Evolutionary conservation across 2,113 vertebrate genomes (phyloP), one percentile per base, ranked within the genome.

Genomic region (Copsychus sechellarum): DNA sequence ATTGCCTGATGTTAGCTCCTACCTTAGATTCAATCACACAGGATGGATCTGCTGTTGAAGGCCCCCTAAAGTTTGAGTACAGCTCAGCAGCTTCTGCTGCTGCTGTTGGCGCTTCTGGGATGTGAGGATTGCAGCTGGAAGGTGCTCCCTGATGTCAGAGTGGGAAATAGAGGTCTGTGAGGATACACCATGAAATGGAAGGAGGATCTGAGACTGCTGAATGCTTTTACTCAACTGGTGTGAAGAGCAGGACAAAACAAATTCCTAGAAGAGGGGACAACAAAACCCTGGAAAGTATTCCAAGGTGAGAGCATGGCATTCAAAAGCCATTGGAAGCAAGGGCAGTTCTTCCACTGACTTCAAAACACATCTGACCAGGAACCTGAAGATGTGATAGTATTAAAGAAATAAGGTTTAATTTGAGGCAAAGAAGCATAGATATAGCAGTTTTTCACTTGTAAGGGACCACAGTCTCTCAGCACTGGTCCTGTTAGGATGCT

Each of bases 161-260:
- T 24, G 40, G 25, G 19, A 85, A 72, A 72, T 9, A 34, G 33
- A 69, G 36, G 6, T 83, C 83, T 47, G 5, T 48, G 45, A 83
- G 77, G 29, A 15, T 34, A 43, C 40, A 77, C 2, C 36, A 31
- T 14, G 40, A 67, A 80, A 17, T 11, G 5, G 9, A 86, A 72
- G 17, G 34, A 86, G 25, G 3, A 61, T 47, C 36, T 70, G 31
- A 48, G 26, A 23, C 40, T 77, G 51, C 24, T 48, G 40, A 72
- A 29, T 1, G 0, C 72, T 83, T 47, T 47, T 69, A 5, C 19
- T 86, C 1, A 0, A 7, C 29, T 69, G 12, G 2, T n/a, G 22
- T 61, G 54, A 58, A 79, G 22, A 89, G 24, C 7, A 47, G 10
- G 24, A 38, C 23, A 28, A 60, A 91, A 20, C 5, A 76, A 65